Evolutionary conservation across 2,888 invertebrate genomes (phyloP).

Genomic region (Eulithis testata): DNA sequence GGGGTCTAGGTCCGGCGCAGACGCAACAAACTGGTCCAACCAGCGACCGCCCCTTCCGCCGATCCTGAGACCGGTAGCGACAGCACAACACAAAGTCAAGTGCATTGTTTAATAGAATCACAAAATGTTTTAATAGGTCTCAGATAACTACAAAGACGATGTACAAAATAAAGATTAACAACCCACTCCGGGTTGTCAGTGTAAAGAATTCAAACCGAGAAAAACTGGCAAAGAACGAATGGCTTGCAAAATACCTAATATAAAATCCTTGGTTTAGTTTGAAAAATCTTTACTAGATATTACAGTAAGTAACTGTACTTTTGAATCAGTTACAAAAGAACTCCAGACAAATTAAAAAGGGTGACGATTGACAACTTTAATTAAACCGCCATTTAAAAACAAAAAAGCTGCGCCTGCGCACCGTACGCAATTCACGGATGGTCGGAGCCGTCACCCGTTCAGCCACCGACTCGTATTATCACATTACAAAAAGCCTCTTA

Average conservation of each 20-base stretch:
- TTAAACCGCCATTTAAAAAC: conserved; percentile 4
- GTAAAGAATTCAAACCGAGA: too few species aligned
- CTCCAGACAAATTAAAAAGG: not conserved
- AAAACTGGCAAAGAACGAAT: too few species aligned
- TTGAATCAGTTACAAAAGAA: not conserved
- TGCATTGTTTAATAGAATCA: not conserved
- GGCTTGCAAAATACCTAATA: too few species aligned
- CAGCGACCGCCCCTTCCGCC: conserved; percentile 76
- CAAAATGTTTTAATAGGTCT: too few species aligned
- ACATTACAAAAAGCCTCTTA: conserved; percentile 40
- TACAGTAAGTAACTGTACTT: not conserved
- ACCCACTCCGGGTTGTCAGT: too few species aligned
- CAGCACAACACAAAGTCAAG: conserved; percentile 32
- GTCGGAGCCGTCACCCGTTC: conserved; percentile 67
- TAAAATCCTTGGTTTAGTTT: too few species aligned
- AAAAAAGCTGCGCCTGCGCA: conserved; percentile 53
- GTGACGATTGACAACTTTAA: conserved; percentile 4
- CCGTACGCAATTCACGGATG: conserved; percentile 71
- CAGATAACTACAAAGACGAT: too few species aligned
- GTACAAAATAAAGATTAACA: too few species aligned
- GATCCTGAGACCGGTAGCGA: conserved; percentile 51
- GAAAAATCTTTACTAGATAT: not conserved
- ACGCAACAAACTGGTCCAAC: conserved; percentile 71
- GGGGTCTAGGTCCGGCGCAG: conserved; percentile 38
- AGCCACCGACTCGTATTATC: conserved; percentile 61